These are phyloP conservation scores for Zapornia atra DNA, from an alignment of 2,113 vertebrate genomes.

Conservation along the genomic window DNA sequence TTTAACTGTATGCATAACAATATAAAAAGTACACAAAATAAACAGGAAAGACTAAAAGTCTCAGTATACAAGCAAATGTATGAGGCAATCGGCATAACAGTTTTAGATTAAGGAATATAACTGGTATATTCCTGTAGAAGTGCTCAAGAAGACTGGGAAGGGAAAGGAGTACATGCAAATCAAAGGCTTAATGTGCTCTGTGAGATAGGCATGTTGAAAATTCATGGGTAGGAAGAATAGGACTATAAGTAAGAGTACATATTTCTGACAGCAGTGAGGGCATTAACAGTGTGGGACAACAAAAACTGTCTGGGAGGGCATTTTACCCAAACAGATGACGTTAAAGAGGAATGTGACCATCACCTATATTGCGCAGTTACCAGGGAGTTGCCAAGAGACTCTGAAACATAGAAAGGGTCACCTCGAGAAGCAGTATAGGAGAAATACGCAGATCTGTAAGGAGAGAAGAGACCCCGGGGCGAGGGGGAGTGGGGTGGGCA, in stretches of 20 bases:
- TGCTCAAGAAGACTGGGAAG: not conserved
- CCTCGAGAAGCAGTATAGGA: not conserved
- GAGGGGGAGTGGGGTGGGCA: not conserved
- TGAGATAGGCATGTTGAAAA: not conserved
- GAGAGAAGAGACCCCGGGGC: not conserved
- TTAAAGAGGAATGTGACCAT: not conserved
- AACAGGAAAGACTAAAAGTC: not conserved
- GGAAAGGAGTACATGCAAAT: not conserved
- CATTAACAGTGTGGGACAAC: not conserved
- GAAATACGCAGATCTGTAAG: not conserved
- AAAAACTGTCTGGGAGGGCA: not conserved
- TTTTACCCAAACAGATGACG: not conserved
- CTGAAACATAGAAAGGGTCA: too few species aligned
- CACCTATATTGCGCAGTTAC: not conserved
- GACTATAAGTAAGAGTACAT: too few species aligned
- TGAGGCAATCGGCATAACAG: not conserved
- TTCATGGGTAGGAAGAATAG: not conserved
- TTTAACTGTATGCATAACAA: not conserved
- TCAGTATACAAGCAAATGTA: not conserved
- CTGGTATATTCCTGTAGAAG: not conserved
- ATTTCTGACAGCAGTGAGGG: not conserved
- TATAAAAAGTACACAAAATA: not conserved
- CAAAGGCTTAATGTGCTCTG: not conserved
- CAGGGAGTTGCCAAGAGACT: not conserved
- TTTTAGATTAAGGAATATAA: not conserved